Conservation (phyloP, 1,140 invertebrate genomes). For the Luehdorfia chinensis region DNA sequence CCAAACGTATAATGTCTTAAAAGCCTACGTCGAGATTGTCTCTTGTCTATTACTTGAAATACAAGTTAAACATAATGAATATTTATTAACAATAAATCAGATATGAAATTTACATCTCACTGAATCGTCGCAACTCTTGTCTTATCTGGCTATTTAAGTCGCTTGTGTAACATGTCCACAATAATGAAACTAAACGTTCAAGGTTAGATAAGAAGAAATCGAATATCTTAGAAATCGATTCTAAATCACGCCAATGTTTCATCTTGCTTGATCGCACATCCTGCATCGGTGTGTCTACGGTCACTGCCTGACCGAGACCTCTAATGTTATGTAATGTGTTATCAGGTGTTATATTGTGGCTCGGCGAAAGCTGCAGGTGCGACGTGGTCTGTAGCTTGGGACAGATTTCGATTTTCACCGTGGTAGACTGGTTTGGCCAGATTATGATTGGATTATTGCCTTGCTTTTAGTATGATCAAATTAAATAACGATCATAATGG, state of each 20-base stretch:
- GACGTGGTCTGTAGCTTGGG: constrained; percentile 5
- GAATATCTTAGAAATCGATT: no score
- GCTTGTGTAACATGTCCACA: no score
- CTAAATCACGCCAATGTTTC: no score
- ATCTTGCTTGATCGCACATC: no score
- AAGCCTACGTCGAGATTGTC: constrained; percentile 2
- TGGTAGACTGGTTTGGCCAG: constrained; percentile 24
- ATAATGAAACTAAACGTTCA: no score
- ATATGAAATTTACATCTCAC: not conserved
- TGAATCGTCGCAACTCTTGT: not conserved
- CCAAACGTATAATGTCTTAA: constrained; percentile 17
- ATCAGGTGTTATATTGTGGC: constrained; percentile 23
- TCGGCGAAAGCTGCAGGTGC: constrained; percentile 42
- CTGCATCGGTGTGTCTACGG: constrained; percentile 14
- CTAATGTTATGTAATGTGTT: constrained; percentile 40
- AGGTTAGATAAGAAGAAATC: no score
- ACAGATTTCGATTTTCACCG: constrained; percentile 39
- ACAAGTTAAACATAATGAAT: not conserved
- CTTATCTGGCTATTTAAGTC: no score
- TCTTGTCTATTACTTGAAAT: constrained; percentile 1
- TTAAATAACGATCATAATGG: no score
- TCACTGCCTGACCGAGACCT: constrained; percentile 46
- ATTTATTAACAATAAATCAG: not conserved
- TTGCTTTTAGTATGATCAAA: no score
- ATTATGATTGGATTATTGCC: no score